Conservation (phyloP, 1,140 invertebrate genomes). For the Drosophila tristis region DNA sequence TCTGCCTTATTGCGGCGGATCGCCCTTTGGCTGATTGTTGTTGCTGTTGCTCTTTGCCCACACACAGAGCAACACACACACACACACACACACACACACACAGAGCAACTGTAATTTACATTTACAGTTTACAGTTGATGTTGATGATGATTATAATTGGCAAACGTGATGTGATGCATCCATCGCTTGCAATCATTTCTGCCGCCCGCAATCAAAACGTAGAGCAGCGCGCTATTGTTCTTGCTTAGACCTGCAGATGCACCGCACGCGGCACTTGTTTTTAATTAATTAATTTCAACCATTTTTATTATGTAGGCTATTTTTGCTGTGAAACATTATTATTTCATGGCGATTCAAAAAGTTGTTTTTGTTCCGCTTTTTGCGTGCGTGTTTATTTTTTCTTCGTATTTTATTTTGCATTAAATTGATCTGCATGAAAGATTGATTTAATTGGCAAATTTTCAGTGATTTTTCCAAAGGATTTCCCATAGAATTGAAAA, state of each 20-base stretch:
- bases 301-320: slow-evolving; percentile 40
- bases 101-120: slow-evolving; percentile 52
- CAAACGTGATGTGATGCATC: not conserved
- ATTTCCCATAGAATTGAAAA: not conserved
- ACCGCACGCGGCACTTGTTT: slow-evolving; percentile 17
- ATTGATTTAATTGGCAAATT: slow-evolving; percentile 38
- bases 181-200: slow-evolving; percentile 1
- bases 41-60: slow-evolving; percentile 20
- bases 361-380: slow-evolving; percentile 7
- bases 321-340: slow-evolving; percentile 24
- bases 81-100: slow-evolving; percentile 3
- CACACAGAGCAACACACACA: slow-evolving; percentile 16
- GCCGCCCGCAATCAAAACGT: too few relatives aligned
- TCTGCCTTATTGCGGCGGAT: slow-evolving; percentile 5
- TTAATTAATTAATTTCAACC: slow-evolving; percentile 44
- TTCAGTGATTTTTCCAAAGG: too few relatives aligned
- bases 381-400: slow-evolving; percentile 30
- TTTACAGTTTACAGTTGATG: slow-evolving; percentile 45
- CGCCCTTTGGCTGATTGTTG: not conserved
- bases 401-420: slow-evolving; percentile 22
- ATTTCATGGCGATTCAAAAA: slow-evolving; percentile 25
- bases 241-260: not conserved
- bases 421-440: slow-evolving; percentile 31
- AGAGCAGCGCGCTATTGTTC: slow-evolving; percentile 8
- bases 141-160: slow-evolving; percentile 46